Evolutionary conservation across 2,113 vertebrate species (phyloP), one percentile per base, ranked within the genome.

Genomic region (Phocoena sinus): DNA sequence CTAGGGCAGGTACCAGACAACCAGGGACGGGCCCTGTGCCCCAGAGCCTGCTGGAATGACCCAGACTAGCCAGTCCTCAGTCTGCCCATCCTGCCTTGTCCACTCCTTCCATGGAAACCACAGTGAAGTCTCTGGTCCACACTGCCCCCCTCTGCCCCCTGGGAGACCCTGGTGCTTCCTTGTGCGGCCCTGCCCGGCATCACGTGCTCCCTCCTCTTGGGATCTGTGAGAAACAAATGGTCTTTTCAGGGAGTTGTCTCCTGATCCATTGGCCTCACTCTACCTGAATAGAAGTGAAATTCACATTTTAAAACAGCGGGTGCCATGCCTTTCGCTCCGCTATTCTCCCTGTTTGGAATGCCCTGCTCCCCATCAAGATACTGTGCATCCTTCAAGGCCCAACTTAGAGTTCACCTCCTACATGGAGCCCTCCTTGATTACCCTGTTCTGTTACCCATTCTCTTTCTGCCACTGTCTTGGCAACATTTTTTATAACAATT

Each of bases 81-180:
- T 20, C 38, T 28, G 33, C 0, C 28, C 5, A 17, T 17, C 36
- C 38, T 7, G 6, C 33, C 25, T 6, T 0, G 3, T 8, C 38
- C 4, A 0, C 4, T 47, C 33, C 36, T 14, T 31, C 36, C 0
- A 0, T 2, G 2, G 36, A 77, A 74, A 6, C 44, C 25, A 0
- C 18, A 8, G 7, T 8, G n/a, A 84, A 28, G 47, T 10, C 33
- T 93, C n/a, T 31, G 28, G 10, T 21, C 79, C 9, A 0, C 6
- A 0, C 2, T 1, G 26, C 17, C 20, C 3, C 20, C 8, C 47
- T 47, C 31, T 21, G 25, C 47, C 70, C 70, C 71, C 73, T 47
- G 23, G 50, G 1, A 0, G 0, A 18, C 44, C 41, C n/a, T 15
- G 47, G 25, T 12, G 74, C 41, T n/a, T 56, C 50, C 76, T 33